A percentile compares a stretch with the other conserved stretches of the same genome.
Conservation (phyloP, 2,888 invertebrate species). For the Elegia similella region DNA sequence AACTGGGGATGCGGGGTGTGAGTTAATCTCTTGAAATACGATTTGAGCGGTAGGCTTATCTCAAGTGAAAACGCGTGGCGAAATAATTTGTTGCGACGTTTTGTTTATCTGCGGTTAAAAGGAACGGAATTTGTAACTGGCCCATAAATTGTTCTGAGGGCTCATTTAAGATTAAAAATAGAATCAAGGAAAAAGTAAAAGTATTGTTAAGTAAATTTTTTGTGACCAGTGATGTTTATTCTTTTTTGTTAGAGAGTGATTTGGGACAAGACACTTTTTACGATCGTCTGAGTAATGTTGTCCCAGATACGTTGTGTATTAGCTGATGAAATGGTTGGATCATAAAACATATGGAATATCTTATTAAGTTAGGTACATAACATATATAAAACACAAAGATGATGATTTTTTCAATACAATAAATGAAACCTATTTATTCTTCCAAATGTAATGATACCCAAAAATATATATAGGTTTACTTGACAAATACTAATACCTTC, state of each 20-base stretch:
- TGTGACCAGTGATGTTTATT: neutral
- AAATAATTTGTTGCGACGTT: constrained; percentile 45
- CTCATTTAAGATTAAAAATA: constrained; percentile 10
- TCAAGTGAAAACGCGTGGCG: constrained; percentile 54
- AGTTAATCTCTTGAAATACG: constrained; percentile 60
- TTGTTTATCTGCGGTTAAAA: constrained; percentile 36
- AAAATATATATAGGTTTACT: too few relatives aligned
- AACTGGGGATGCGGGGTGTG: constrained; percentile 40
- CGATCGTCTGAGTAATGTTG: neutral
- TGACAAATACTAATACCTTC: too few relatives aligned
- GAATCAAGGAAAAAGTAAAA: constrained; percentile 2
- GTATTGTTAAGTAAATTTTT: neutral
- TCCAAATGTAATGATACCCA: too few relatives aligned
- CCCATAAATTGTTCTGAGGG: neutral
- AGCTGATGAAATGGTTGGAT: neutral
- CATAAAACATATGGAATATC: neutral
- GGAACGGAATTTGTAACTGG: constrained; percentile 1
- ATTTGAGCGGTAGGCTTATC: constrained; percentile 47
- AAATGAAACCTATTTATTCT: too few relatives aligned
- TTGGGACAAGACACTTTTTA: neutral
- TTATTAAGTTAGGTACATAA: too few relatives aligned
- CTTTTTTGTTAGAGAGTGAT: neutral
- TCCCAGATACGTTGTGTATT: neutral
- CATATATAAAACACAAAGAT: too few relatives aligned
- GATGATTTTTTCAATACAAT: too few relatives aligned